Evolutionary conservation across 2,888 invertebrate genomes (phyloP).

Genomic region (Tenodera sinensis): DNA sequence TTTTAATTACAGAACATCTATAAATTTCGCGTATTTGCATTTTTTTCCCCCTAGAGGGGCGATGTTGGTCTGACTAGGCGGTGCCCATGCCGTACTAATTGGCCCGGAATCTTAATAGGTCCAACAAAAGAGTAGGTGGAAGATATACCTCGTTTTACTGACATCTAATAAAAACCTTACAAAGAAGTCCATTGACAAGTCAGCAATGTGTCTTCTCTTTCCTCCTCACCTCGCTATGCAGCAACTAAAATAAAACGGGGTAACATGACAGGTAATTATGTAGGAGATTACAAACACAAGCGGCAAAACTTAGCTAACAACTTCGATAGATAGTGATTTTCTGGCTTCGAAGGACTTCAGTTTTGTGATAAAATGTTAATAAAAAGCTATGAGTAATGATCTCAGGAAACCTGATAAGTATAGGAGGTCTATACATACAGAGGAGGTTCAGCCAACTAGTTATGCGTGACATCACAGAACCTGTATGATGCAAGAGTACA

Average conservation of each 20-base stretch:
- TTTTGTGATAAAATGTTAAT: not conserved
- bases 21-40: conserved; percentile 30
- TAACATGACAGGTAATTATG: not conserved
- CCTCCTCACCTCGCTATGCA: not conserved
- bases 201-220: not conserved
- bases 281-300: not conserved
- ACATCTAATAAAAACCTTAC: conserved; percentile 18
- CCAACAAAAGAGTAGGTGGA: not conserved
- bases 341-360: not conserved
- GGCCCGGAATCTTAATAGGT: conserved; percentile 25
- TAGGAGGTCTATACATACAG: too few species aligned
- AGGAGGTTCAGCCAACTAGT: too few species aligned
- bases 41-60: conserved; percentile 12
- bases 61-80: not conserved
- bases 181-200: not conserved
- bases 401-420: too few species aligned
- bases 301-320: not conserved
- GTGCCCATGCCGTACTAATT: conserved; percentile 23
- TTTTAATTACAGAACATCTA: conserved; percentile 28
- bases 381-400: too few species aligned
- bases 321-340: not conserved
- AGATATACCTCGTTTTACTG: not conserved
- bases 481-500: too few species aligned
- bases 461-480: too few species aligned
- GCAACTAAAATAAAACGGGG: not conserved